Evolutionary conservation across 92 coral and sea anemone species (phyloP), one percentile per base, ranked within the genome.

Genomic region (Micromussa lordhowensis): DNA sequence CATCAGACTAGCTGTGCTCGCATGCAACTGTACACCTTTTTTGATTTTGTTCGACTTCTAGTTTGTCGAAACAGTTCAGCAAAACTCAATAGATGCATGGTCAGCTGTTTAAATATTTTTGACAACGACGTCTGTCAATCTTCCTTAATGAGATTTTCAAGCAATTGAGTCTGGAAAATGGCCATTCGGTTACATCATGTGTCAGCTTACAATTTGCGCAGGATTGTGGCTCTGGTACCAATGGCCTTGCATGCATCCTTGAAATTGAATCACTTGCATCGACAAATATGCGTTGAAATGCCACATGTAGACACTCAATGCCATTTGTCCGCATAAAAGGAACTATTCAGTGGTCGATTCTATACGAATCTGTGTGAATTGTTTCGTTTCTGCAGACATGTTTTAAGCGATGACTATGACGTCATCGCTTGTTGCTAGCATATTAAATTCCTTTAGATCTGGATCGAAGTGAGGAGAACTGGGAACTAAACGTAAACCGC

Each of bases 131-230:
- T 22, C 66, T 18, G 29, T 78, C 18, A 61, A 24, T 28, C 57
- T 51, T 54, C 64, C 82, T 24, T 44, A 44, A 40, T 8, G 8
- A 1, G 10, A 44, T 44, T 78, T 29, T 14, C 30, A 78, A 59
- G 57, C 21, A 21, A 78, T 28, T 30, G 63, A 68, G 10, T 51
- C 81, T 0, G 68, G 40, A 16, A 3, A 15, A 31, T 29, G 81
- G 81, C 81, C 81, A 53, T 77, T 51, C 18, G 81, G 64, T 53
- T 54, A 14, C 66, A 53, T 51, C 68, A 51, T 51, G 28, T 77
- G 81, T 31, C 81, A 77, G 18, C 30, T 77, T 34, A 77, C 30
- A n/a, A 61, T 31, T 77, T 51, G 16, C 38, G 49, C 63, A 77
- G 34, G 51, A 48, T 77, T 77, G 81, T 11, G 64, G 28, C 38